These are phyloP conservation scores for Cryptocheilus praepositus DNA, from an alignment of 2,888 invertebrate species.

Conservation along the genomic window DNA sequence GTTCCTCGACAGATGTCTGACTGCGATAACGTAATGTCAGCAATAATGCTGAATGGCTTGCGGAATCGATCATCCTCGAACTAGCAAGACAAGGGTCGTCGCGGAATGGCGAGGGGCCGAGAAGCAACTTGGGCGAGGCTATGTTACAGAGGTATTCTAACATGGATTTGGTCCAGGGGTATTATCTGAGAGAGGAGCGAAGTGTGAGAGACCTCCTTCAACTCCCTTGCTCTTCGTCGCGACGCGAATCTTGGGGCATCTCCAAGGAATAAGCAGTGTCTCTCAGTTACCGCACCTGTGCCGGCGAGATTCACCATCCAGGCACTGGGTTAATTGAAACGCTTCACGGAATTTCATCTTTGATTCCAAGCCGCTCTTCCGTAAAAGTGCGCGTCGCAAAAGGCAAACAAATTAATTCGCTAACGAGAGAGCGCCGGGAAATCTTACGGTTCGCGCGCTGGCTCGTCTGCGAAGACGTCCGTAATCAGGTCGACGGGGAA, in stretches of 20 bases:
- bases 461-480: too few species aligned
- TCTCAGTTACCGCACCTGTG: conserved; percentile 15
- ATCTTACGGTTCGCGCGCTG: too few species aligned
- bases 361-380: too few species aligned
- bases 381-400: too few species aligned
- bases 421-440: too few species aligned
- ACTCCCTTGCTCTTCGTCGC: conserved; percentile 5
- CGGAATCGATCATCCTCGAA: conserved; percentile 56
- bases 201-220: conserved; percentile 26
- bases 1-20: conserved; percentile 45
- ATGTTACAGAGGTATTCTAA: conserved; percentile 31
- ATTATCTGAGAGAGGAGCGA: conserved; percentile 31
- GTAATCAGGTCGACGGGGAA: too few species aligned
- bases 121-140: conserved; percentile 19
- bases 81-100: conserved; percentile 37
- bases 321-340: too few species aligned
- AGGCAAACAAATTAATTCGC: too few species aligned
- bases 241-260: conserved; percentile 19
- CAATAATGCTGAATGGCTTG: conserved; percentile 49
- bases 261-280: conserved; percentile 21
- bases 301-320: too few species aligned
- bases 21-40: conserved; percentile 53
- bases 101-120: not conserved
- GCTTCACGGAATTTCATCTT: too few species aligned
- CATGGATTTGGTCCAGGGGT: conserved; percentile 30